Conservation (phyloP, 2,113 vertebrate genomes). For the Thalassarche chlororhynchos region DNA sequence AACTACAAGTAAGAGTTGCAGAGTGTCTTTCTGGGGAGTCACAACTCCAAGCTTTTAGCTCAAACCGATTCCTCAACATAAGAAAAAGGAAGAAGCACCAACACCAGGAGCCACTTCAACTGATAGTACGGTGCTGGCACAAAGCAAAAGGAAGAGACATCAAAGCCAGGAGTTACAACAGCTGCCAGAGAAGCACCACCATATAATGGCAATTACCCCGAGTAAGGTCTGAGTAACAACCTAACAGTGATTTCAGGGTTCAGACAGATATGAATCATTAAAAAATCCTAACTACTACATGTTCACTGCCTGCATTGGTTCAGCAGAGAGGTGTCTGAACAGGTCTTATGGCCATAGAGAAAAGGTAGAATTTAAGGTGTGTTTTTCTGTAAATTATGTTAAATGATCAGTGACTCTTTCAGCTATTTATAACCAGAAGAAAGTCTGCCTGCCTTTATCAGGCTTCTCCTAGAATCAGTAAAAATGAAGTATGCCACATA, state of each 20-base stretch:
- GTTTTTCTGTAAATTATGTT: background rate
- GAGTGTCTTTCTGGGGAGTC: background rate
- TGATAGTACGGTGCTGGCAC: background rate
- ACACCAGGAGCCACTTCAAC: background rate
- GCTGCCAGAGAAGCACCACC: background rate
- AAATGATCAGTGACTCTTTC: background rate
- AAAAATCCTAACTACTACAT: background rate
- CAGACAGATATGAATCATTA: background rate
- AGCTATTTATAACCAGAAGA: background rate
- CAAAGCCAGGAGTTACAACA: background rate
- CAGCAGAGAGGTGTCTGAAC: background rate
- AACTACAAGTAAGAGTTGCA: background rate
- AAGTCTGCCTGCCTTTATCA: background rate
- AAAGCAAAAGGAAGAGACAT: background rate
- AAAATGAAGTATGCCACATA: background rate
- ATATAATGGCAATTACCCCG: background rate
- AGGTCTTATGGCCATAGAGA: background rate
- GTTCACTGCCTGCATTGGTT: background rate
- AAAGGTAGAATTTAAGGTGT: background rate
- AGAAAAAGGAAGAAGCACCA: background rate
- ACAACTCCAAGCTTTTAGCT: background rate
- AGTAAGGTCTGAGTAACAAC: background rate
- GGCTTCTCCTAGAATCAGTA: background rate
- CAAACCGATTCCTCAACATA: background rate
- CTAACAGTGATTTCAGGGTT: background rate